Percentiles rank a stretch among this genome's conserved stretches.
phyloP scores from a whole-genome alignment of 2,888 invertebrate genomes.

The Cheiracanthium punctorium region DNA sequence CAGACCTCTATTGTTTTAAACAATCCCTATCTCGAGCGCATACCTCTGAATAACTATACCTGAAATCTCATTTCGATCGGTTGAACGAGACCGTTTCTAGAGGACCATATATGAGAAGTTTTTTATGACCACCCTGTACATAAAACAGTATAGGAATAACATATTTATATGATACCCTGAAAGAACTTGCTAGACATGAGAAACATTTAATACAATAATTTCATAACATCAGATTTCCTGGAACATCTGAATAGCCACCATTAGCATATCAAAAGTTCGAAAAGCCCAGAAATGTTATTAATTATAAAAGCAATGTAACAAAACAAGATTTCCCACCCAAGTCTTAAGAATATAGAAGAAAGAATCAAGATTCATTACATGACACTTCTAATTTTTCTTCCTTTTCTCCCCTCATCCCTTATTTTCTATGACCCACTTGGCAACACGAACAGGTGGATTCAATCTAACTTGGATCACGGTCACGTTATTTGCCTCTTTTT shows the following conservation, averaged over 20 bases:
- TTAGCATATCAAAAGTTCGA: constrained; percentile 2
- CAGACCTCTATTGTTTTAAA: too few species aligned
- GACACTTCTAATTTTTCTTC: not conserved
- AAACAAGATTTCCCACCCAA: not conserved
- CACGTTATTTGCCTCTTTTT: constrained; percentile 20
- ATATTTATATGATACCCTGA: too few species aligned
- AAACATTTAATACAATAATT: too few species aligned
- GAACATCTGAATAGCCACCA: not conserved
- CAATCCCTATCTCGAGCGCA: too few species aligned
- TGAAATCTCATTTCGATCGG: too few species aligned
- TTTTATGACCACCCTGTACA: too few species aligned
- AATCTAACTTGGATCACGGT: constrained; percentile 13
- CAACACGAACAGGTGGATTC: constrained; percentile 24
- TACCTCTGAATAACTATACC: too few species aligned
- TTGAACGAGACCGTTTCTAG: too few species aligned
- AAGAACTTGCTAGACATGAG: too few species aligned
- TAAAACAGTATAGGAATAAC: too few species aligned
- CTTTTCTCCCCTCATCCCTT: not conserved
- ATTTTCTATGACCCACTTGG: constrained; percentile 41
- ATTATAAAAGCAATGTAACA: not conserved
- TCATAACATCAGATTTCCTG: not conserved
- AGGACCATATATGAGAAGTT: too few species aligned
- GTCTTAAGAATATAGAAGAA: not conserved
- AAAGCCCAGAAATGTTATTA: not conserved
- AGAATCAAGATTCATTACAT: not conserved